Base-by-base conservation (phyloP, 2,113 vertebrate genomes). In the Muntiacus reevesi region DNA sequence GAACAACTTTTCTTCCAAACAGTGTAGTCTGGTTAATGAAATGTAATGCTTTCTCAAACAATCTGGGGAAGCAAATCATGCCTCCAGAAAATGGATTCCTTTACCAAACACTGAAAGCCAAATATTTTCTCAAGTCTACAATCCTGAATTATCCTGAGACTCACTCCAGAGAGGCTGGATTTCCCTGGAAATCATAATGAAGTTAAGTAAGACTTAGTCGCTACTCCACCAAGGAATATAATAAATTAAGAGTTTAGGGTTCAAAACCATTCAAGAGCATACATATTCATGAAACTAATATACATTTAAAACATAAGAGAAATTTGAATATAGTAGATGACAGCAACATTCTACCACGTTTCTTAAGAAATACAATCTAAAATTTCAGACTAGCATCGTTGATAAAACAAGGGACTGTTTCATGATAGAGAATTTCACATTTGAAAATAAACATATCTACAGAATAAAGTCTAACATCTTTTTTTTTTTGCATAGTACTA, bases 41-140 rank as follows among this genome's bases (percentile, higher is more conserved):
- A 94, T 95, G 12, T 40, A 98, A 97, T 87, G 62, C 27, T 91
- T 97, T 30, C 45, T 82, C 28, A 91, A 97, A 84, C 55, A 91
- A 50, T 28, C 79, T 89, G 55, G 12, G 33, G 36, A 94, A 96
- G 43, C 25, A 84, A 96, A 94, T 78, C 55, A 3, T 83, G 52
- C 62, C 81, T 95, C 50, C 36, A 62, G 27, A 88, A 91, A 95
- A 87, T 15, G 88, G 54, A 16, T 23, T 87, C 40, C 25, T 95
- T 54, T 64, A 78, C 79, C 30, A 55, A 71, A 94, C 10, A 87
- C 4, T 3, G 10, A 97, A 94, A 55, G 57, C 25, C 92, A 92
- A 93, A 71, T 15, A 14, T 50, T 19, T 95, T 87, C 86, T 89
- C 93, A 85, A 86, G 33, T 27, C 47, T 86, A 52, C 1, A 86